Base-by-base conservation (phyloP, 1,140 invertebrate species). In the Leptopilina boulardi region DNA sequence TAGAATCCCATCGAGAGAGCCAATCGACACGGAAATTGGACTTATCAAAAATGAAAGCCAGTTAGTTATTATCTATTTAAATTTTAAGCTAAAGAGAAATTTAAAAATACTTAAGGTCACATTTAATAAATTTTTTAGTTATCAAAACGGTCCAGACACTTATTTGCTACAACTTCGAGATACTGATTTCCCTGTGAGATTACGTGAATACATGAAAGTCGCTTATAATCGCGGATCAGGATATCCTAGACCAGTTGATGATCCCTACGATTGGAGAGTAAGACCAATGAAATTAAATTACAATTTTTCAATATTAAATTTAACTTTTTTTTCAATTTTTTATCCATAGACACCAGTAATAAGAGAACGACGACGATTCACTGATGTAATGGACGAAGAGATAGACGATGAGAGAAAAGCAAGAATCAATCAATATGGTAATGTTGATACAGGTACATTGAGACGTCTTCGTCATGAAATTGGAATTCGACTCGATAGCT, bases 381-480 rank as follows among this genome's bases (percentile, higher is more conserved):
- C 96, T 8, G 97, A 98, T 85, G 94, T 98, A 1, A 98, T 98
- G 97, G 97, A 98, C 87, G 97, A 98, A 88, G 97, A 98, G 91
- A 98, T 98, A 74, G 96, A 98, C 81, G 97, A 98, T 87, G 97
- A 98, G 88, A 92, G 95, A 19, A 95, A 94, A 83, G 95, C 94
- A 8, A 92, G 96, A 13, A 96, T 97, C 79, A 96, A 94, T 85
- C 93, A 94, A 84, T 97, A 97, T 84, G 94, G 95, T 54, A 90
- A 92, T 15, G 92, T 93, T 3, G 95, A 96, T 77, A 94, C 92
- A 19, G 86, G 87, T 9, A 94, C 94, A 10, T 93, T 96, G 73
- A 92, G 96, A 75, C 92, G 97, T 34, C 89, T 98, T 18, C 92
- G 95, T 51, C 95, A 96, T 80, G 96, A 98, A 90, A 89, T 97